Conservation (phyloP, 1,140 invertebrate species). For the Popillia japonica region DNA sequence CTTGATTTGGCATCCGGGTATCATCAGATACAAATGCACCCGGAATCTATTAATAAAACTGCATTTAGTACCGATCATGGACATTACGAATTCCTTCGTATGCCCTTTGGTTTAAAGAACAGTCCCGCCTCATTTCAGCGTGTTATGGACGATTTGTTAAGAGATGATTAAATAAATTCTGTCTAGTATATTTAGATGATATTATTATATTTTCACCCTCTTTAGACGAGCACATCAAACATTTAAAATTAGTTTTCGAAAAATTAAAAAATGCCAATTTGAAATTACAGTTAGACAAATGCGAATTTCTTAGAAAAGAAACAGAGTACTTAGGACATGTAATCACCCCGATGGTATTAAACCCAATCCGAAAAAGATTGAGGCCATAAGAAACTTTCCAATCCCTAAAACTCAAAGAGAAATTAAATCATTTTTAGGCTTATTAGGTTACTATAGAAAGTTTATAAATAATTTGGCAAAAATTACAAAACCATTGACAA, state of each 20-base stretch:
- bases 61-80: constrained; percentile 28
- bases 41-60: constrained; percentile 1
- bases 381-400: constrained; percentile 54
- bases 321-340: constrained; percentile 45
- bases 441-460: constrained; percentile 42
- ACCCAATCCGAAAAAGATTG: constrained; percentile 47
- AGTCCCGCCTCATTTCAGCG: constrained; percentile 42
- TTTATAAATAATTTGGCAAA: constrained; percentile 41
- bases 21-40: constrained; percentile 27
- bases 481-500: constrained; percentile 40
- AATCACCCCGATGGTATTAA: constrained; percentile 45
- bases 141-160: no score
- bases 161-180: constrained; percentile 42
- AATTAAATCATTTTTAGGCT: constrained; percentile 41
- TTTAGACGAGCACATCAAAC: constrained; percentile 53
- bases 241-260: constrained; percentile 54
- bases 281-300: constrained; percentile 49
- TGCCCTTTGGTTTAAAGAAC: constrained; percentile 38
- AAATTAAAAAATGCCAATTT: constrained; percentile 45
- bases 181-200: constrained; percentile 56
- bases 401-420: constrained; percentile 52
- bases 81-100: constrained; percentile 17
- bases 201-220: constrained; percentile 53
- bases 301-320: constrained; percentile 49
- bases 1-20: constrained; percentile 33